phyloP scores from a whole-genome alignment of 2,113 vertebrate genomes.

The Xenotilapia longispinis region DNA sequence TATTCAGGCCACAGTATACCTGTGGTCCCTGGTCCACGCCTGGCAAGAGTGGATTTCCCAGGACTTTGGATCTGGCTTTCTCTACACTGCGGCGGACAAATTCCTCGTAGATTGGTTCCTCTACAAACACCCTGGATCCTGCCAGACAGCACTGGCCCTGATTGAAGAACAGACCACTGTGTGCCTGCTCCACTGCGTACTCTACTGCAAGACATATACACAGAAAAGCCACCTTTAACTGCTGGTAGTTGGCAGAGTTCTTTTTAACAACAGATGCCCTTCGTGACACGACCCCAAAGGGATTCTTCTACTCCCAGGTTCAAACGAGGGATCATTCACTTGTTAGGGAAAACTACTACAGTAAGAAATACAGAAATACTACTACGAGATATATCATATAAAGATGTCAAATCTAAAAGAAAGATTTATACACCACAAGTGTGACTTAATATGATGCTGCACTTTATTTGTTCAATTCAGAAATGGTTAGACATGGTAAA shows the following conservation, averaged over 20 bases:
- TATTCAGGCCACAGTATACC: conserved; percentile 32
- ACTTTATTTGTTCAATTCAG: background rate
- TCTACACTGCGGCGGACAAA: conserved; percentile 79
- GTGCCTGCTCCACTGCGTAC: conserved; percentile 75
- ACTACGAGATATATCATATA: background rate
- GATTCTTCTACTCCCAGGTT: background rate
- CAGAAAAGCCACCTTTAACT: background rate
- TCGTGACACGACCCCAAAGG: background rate
- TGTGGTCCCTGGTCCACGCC: conserved; percentile 82
- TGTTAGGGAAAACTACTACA: background rate
- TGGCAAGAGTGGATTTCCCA: conserved; percentile 77
- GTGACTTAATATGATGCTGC: background rate
- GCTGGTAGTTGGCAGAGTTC: background rate
- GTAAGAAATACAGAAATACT: background rate
- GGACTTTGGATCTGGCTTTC: conserved; percentile 72
- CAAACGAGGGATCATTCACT: background rate
- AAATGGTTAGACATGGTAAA: background rate
- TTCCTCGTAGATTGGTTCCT: conserved; percentile 82
- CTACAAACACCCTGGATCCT: conserved; percentile 85
- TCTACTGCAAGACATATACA: conserved; percentile 70
- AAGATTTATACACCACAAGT: background rate
- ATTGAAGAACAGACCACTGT: conserved; percentile 82
- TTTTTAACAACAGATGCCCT: background rate
- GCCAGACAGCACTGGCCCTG: conserved; percentile 86
- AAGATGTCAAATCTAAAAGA: background rate